Conservation (phyloP, 2,888 invertebrate genomes). For the Sphaerophoria rueppellii region DNA sequence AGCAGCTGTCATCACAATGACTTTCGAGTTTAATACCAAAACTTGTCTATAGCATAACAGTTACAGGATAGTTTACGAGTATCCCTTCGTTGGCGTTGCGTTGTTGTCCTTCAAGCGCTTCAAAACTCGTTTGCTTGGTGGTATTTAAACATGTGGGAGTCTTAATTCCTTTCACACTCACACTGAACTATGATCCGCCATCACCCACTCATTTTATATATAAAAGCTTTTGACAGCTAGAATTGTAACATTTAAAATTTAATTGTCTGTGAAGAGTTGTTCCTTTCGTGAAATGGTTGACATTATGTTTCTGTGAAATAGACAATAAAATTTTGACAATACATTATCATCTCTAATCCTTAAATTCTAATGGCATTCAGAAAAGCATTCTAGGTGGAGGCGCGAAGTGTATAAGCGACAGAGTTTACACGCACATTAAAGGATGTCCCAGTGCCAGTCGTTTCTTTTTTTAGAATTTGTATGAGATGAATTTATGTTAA, state of each 20-base stretch:
- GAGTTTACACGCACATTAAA: not conserved
- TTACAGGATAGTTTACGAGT: not conserved
- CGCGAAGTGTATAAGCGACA: no score
- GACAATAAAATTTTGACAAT: no score
- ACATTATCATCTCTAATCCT: no score
- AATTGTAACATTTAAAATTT: not conserved
- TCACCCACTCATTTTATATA: not conserved
- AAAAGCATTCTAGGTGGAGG: no score
- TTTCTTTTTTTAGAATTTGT: not conserved
- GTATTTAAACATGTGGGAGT: slow-evolving; percentile 5
- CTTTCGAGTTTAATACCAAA: slow-evolving; percentile 12
- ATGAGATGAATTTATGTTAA: slow-evolving; percentile 14
- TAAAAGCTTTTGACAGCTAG: slow-evolving; percentile 1
- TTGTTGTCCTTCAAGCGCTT: not conserved
- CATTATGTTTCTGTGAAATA: no score
- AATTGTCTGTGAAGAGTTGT: not conserved
- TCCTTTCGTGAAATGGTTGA: no score
- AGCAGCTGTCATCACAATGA: slow-evolving; percentile 25
- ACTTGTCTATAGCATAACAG: not conserved
- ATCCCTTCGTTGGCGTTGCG: not conserved
- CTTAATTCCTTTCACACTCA: not conserved
- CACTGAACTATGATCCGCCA: not conserved
- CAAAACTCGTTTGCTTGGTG: not conserved
- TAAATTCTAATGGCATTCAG: no score
- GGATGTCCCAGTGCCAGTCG: not conserved